Base-by-base conservation (phyloP, 2,797 vertebrate genomes). In the Intellagama lesueurii region DNA sequence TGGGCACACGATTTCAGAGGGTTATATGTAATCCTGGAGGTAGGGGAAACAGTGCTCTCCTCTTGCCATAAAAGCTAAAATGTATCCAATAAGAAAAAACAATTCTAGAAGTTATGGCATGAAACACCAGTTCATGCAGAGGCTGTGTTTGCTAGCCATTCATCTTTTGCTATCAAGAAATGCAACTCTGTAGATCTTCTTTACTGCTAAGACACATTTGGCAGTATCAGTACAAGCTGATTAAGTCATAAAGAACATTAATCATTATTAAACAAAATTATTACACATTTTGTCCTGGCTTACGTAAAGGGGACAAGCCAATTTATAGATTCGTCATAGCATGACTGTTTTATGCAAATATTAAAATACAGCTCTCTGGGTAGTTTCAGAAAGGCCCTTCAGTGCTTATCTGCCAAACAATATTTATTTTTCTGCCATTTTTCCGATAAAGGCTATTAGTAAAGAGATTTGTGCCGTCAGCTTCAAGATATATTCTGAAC, bases 341-440 rank as follows among this genome's bases (percentile, higher is more conserved):
- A 47, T 88, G 78, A 35, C 32, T 56, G 26, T n/a, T 32, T 85
- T 75, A 85, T 40, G 22, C 60, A 80, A 68, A 60, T 44, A 49
- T 73, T 81, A 87, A 76, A 85, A 81, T 75, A 90, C 78, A 85
- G 3, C 5, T 68, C 86, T n/a, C 70, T 56, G 87, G 78, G 88
- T 32, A 40, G 80, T 68, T 76, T 3, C 90, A 26, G 83, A 32
- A 92, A 66, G 1, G 7, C 75, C 26, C 90, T 92, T 69, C 69
- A 76, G 28, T 0, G 0, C n/a, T 89, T 72, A 92, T n/a, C 26
- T 85, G 77, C 77, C 76, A 22, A 92, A 24, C 24, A 88, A 32
- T 76, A 92, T 66, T 92, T 89, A 92, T 85, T 91, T 90, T 26
- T 89, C 87, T 83, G 60, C 12, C 81, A 93, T 86, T 44, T 90